These are phyloP conservation scores for Selene dorsalis DNA, from an alignment of 2,797 vertebrate species.

Conservation along the genomic window DNA sequence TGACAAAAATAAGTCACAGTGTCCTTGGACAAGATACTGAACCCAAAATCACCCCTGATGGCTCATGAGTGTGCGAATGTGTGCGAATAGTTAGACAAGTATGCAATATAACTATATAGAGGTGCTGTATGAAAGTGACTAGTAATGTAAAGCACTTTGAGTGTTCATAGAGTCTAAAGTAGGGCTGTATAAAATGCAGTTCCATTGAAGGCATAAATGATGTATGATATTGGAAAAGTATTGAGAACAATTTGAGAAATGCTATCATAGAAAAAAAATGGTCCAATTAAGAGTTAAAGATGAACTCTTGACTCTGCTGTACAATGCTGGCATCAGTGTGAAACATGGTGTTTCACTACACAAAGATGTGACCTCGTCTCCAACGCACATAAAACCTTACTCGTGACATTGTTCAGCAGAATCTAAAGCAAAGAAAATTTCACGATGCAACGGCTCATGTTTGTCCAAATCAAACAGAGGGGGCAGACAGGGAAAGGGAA, in stretches of 20 bases:
- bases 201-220: not conserved
- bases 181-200: too few species aligned
- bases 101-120: not conserved
- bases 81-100: not conserved
- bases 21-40: too few species aligned
- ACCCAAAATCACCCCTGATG: too few species aligned
- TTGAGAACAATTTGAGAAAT: not conserved
- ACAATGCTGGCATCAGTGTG: not conserved
- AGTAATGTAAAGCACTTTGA: too few species aligned
- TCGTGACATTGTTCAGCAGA: not conserved
- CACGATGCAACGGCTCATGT: constrained; percentile 2
- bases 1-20: too few species aligned
- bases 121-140: too few species aligned
- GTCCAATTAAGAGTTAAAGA: not conserved
- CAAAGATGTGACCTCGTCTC: not conserved
- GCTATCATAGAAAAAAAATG: not conserved
- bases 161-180: too few species aligned
- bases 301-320: not conserved
- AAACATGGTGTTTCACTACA: constrained; percentile 4
- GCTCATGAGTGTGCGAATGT: too few species aligned
- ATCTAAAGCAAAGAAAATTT: constrained; percentile 9
- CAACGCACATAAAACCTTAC: not conserved
- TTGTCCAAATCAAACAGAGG: constrained; percentile 21
- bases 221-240: not conserved
- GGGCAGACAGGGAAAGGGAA: not conserved